phyloP scores from a whole-genome alignment of 2,113 vertebrate species.

The Struthio camelus region DNA sequence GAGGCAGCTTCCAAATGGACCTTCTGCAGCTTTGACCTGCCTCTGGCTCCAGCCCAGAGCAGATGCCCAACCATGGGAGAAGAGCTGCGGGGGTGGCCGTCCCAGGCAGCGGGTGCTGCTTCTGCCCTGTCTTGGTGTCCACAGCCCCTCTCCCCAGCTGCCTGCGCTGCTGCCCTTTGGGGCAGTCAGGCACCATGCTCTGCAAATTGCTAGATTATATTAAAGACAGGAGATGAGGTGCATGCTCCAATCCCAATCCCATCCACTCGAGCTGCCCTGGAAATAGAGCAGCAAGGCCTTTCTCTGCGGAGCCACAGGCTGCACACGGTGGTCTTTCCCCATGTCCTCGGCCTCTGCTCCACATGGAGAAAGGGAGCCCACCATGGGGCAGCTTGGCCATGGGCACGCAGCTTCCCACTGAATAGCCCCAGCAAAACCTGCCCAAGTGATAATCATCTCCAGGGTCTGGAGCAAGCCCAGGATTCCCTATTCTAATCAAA shows the following conservation, averaged over 20 bases:
- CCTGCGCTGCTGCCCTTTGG: neutral
- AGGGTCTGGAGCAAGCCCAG: neutral
- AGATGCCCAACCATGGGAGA: neutral
- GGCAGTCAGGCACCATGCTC: too few species aligned
- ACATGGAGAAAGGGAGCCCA: neutral
- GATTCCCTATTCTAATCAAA: fast-evolving
- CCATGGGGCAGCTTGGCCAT: neutral
- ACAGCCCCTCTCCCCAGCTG: too few species aligned
- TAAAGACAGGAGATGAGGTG: neutral
- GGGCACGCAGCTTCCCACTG: neutral
- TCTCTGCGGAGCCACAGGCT: too few species aligned
- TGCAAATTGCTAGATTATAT: neutral
- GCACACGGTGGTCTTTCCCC: neutral
- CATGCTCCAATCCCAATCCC: neutral
- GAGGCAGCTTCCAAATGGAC: slow-evolving; percentile 39
- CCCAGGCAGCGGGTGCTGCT: neutral
- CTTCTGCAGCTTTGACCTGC: slow-evolving; percentile 5
- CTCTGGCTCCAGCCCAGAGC: neutral
- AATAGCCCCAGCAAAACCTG: neutral
- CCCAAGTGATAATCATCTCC: neutral
- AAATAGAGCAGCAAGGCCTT: neutral
- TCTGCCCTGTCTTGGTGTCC: neutral
- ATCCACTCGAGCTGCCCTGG: neutral
- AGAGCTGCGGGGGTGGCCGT: neutral
- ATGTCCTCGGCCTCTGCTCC: neutral